Evolutionary conservation across 2,797 vertebrate genomes (phyloP), one percentile per base, ranked within the genome.

Genomic region (Decapterus maruadsi): DNA sequence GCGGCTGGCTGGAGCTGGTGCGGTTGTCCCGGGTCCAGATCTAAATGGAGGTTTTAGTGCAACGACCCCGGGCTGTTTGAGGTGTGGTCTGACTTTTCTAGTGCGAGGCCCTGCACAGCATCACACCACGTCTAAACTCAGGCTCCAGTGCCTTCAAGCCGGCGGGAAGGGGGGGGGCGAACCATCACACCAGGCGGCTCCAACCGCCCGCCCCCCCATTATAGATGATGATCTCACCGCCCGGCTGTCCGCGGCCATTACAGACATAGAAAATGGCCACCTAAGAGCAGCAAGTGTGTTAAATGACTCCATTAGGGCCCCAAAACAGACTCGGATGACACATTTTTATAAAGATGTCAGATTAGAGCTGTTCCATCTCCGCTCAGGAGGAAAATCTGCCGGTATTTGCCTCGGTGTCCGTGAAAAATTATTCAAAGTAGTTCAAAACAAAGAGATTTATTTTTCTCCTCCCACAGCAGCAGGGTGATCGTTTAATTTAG

Each of bases 51-150:
- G 82, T 84, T 91, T 90, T 75, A 83, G 80, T 85, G 90, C 13
- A 78, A 80, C 83, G 88, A 93, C 92, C 91, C 90, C 73, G 69
- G 87, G 88, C 88, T 87, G 92, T 92, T 91, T 92, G 90, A 93
- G 92, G 92, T 93, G 92, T 82, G 89, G 90, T 88, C 87, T 80
- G 88, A 80, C 80, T 87, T 68, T 26, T 26, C 26, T 26, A 64
- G 75, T 78, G 84, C 78, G 43, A 85, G 84, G 89, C 82, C 87
- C 93, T 93, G 91, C 89, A 82, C 82, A 92, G 84, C 89, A 80
- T 93, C 93, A 93, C 87, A 54, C 77, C 77, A 74, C 75, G 80
- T 90, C 90, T 89, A 38, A 26, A 36, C 80, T 63, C 62, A 14
- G 85, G 82, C 87, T 89, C 89, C 85, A 82, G 20, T 26, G 73